Evolutionary conservation across 2,888 invertebrate genomes (phyloP).

Genomic region (Unio delphinus): DNA sequence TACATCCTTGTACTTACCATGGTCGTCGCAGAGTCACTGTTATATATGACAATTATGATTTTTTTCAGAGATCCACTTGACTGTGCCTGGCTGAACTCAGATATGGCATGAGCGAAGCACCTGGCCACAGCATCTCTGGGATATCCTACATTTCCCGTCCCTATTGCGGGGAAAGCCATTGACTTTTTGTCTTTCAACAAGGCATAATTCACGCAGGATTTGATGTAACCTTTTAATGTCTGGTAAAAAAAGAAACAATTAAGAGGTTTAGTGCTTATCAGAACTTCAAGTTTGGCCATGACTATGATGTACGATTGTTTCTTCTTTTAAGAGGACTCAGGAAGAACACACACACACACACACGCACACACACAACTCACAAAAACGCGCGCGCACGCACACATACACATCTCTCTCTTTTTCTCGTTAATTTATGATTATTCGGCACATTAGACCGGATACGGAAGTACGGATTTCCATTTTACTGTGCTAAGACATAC

Average conservation of each 20-base stretch:
- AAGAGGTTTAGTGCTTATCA: too few relatives aligned
- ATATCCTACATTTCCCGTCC: slow-evolving; percentile 14
- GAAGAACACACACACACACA: too few relatives aligned
- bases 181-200: slow-evolving; percentile 7
- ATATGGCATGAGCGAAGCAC: slow-evolving; percentile 13
- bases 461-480: too few relatives aligned
- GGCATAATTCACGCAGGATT: slow-evolving; percentile 15
- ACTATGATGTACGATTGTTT: too few relatives aligned
- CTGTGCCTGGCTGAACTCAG: slow-evolving; percentile 17
- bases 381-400: too few relatives aligned
- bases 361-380: too few relatives aligned
- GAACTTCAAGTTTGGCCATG: too few relatives aligned
- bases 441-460: too few relatives aligned
- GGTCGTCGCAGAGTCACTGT: slow-evolving; percentile 11
- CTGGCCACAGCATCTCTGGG: slow-evolving; percentile 14
- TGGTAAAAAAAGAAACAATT: neutral
- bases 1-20: slow-evolving; percentile 5
- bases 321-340: too few relatives aligned
- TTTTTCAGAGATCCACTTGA: slow-evolving; percentile 12
- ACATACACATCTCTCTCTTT: too few relatives aligned
- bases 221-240: slow-evolving; percentile 11
- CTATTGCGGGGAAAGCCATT: slow-evolving; percentile 26
- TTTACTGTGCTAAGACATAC: too few relatives aligned
- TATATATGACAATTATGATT: slow-evolving; percentile 15
- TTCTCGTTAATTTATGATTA: too few relatives aligned